phyloP scores from a whole-genome alignment of 2,888 invertebrate species.

The Lepidochrysops patricia region DNA sequence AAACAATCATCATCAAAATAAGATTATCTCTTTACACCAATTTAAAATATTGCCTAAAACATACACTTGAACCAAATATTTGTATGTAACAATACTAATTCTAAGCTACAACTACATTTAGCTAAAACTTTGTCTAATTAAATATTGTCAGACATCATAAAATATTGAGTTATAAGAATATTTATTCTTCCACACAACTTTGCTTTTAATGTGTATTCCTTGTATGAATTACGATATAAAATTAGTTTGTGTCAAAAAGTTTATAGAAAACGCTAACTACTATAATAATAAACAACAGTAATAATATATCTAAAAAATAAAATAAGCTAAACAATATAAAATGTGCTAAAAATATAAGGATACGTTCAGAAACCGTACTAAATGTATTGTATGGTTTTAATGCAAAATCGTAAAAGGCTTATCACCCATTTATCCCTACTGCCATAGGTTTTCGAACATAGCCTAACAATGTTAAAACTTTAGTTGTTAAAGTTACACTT shows the following conservation, averaged over 20 bases:
- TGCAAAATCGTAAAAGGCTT: background rate
- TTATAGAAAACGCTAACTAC: background rate
- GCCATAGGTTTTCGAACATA: slow-evolving; percentile 69
- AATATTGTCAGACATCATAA: no score
- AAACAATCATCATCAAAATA: background rate
- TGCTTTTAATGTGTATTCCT: background rate
- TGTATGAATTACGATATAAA: background rate
- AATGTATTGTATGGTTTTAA: slow-evolving; percentile 31
- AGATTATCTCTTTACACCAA: background rate
- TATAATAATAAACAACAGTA: background rate
- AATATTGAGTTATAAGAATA: no score
- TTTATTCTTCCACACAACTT: background rate
- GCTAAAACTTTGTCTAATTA: background rate
- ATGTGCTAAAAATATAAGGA: slow-evolving; percentile 39
- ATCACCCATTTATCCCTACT: slow-evolving; percentile 11
- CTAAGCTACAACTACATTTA: background rate
- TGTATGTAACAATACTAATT: background rate
- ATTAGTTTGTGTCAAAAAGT: background rate
- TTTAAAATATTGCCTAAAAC: no score
- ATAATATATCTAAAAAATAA: slow-evolving; percentile 3
- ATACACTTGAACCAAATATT: no score
- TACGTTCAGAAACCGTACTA: slow-evolving; percentile 69
- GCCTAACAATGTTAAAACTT: slow-evolving; percentile 39
- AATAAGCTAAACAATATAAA: slow-evolving; percentile 20
- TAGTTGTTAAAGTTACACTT: background rate